Base-by-base conservation (phyloP, 2,113 vertebrate genomes). In the Myrmophylax atrothorax region DNA sequence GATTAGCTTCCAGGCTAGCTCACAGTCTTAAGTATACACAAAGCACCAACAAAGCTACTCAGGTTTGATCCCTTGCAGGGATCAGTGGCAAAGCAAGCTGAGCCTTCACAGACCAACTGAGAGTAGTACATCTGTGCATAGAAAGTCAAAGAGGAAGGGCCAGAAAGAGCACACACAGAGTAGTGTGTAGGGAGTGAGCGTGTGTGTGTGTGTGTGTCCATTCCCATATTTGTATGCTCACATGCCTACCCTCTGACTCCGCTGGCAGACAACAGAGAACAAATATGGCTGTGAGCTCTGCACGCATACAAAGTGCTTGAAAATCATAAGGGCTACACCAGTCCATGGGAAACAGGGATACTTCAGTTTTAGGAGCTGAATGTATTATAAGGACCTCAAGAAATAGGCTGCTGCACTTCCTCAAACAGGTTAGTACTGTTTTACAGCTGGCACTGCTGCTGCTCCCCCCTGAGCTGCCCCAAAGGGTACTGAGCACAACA, bases 61-160 rank as follows among this genome's bases (percentile, higher is more conserved):
- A 1, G n/a, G 40, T 87, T 80, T 84, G 83, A 81, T 83, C 76
- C 59, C 87, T 86, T 14, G 73, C 83, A 88, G 63, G 55, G 92
- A 76, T 69, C 87, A 82, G 53, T 7, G 7, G 79, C 82, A 86
- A 83, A 91, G 75, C 62, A 82, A 67, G 63, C 29, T 8, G 66
- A 83, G 83, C 70, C 50, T 85, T 83, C 73, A 80, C 26, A 49
- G 67, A 46, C 52, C 1, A 1, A 31, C 50, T 1, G 2, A 73
- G n/a, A 79, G 46, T 8, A 86, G 80, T 6, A 42, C 25, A 38
- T 33, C 40, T 53, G 59, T 5, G 42, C 25, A 4, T 0, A 29
- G 12, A 19, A 37, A 74, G 46, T 18, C 82, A 25, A 50, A 76
- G 50, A 58, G n/a, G 56, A 84, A 93, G 49, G 52, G 53, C 35